Base-by-base conservation (phyloP, 2,797 vertebrate genomes). In the Centroberyx gerrardi region DNA sequence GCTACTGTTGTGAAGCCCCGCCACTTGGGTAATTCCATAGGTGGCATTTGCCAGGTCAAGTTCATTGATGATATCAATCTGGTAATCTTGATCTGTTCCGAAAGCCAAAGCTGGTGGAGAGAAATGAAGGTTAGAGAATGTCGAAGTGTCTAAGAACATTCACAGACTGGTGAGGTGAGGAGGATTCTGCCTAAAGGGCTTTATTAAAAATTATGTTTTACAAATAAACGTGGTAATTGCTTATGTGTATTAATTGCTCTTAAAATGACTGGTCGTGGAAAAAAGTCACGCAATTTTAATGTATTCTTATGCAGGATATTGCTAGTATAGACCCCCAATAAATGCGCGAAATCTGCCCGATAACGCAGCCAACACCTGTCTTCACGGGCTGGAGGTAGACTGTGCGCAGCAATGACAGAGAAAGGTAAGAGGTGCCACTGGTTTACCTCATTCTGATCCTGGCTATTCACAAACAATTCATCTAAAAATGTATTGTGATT, bases 51-150 rank as follows among this genome's bases (percentile, higher is more conserved):
- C 93, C 70, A 96, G 95, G 92, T 98, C 97, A 82, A 99, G 92
- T 83, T 99, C 97, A 27, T 95, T 87, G 92, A 98, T 96, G 76
- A 99, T 90, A 91, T 99, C 97, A 87, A 98, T 94, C 90, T 98
- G 97, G 89, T 97, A 95, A 76, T 95, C 95, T 77, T 94, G 96
- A 90, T 98, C 97, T 88, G 95, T 94, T 90, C 96, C 97, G 87
- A 96, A 95, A 89, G 95, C 96, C 91, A 94, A 69, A 92, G 95
- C 96, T 98, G 92, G 69, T 76, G 81, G 40, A 65, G 66, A 85
- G 59, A 83, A 44, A 82, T n/a, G 60, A 42, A 77, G 86, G 75
- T 88, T 83, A 88, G 56, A 76, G 36, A 33, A 28, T 63, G 71
- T 54, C 51, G 48, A 40, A 55, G 29, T 13, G 44, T 36, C 33